A percentile compares a stretch with the other conserved stretches of the same genome.
Evolutionary conservation across 2,888 invertebrate genomes (phyloP).

Genomic region (Girardia tigrina): DNA sequence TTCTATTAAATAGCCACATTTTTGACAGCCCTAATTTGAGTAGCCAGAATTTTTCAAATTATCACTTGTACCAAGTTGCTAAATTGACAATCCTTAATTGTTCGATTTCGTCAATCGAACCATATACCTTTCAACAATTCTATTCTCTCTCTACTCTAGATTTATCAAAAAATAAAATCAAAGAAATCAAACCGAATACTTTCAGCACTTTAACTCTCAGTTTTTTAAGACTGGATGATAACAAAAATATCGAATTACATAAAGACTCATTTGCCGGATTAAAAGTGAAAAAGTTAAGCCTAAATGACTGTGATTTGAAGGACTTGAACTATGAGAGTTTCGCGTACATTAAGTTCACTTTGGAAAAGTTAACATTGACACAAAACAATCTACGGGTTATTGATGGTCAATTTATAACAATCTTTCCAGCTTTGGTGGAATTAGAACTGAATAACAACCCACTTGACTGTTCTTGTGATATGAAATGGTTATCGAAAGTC

Average conservation of each 20-base stretch:
- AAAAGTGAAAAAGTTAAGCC: slow-evolving; percentile 18
- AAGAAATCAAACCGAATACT: background rate
- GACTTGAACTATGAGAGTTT: background rate
- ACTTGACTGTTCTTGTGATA: slow-evolving; percentile 15
- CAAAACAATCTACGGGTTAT: background rate
- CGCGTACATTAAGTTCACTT: background rate
- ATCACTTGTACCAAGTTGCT: background rate
- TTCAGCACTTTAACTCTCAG: background rate
- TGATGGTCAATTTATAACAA: background rate
- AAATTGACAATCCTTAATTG: background rate
- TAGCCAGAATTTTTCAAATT: background rate
- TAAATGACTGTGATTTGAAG: slow-evolving; percentile 10
- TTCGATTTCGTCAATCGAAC: background rate
- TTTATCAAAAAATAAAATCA: slow-evolving; percentile 13
- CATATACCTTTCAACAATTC: background rate
- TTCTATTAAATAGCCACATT: background rate
- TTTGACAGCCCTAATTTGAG: background rate
- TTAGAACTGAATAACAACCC: slow-evolving; percentile 3
- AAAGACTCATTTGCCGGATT: background rate
- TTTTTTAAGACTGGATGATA: background rate
- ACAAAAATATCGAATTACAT: background rate
- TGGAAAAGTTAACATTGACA: background rate
- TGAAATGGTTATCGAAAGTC: background rate
- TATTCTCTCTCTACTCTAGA: background rate
- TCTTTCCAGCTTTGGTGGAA: background rate